Percentiles rank a stretch among this genome's conserved stretches.
Evolutionary conservation across 2,888 invertebrate species (phyloP).

Genomic region (Junonia oenone): DNA sequence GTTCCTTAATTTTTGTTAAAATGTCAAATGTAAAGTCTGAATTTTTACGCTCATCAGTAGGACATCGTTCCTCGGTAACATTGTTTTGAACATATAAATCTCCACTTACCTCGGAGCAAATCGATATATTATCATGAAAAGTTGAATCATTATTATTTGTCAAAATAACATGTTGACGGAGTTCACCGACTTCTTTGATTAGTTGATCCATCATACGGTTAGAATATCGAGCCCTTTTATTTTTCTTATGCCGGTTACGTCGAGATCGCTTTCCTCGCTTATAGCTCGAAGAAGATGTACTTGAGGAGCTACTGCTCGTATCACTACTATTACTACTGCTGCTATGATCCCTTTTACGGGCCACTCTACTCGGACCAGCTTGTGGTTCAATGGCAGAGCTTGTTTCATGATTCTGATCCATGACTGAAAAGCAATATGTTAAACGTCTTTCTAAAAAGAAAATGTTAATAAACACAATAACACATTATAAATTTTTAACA

Average conservation of each 20-base stretch:
- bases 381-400: too few species aligned
- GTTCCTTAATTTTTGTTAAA: slow-evolving; percentile 16
- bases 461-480: too few species aligned
- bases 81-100: not conserved
- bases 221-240: not conserved
- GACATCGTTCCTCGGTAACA: not conserved
- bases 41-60: not conserved
- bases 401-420: too few species aligned
- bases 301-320: not conserved
- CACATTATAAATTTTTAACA: too few species aligned
- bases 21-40: slow-evolving; percentile 16
- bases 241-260: not conserved
- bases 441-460: too few species aligned
- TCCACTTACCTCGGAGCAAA: not conserved
- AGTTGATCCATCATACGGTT: not conserved
- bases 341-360: too few species aligned
- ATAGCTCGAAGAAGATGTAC: not conserved
- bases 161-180: not conserved
- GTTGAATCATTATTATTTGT: not conserved
- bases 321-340: too few species aligned
- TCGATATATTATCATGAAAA: not conserved
- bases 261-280: too few species aligned
- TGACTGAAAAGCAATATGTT: too few species aligned
- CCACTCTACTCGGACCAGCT: too few species aligned
- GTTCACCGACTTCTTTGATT: not conserved